These are phyloP conservation scores for Epizoanthus fatuus DNA, from an alignment of 92 coral and sea anemone species.

Conservation along the genomic window DNA sequence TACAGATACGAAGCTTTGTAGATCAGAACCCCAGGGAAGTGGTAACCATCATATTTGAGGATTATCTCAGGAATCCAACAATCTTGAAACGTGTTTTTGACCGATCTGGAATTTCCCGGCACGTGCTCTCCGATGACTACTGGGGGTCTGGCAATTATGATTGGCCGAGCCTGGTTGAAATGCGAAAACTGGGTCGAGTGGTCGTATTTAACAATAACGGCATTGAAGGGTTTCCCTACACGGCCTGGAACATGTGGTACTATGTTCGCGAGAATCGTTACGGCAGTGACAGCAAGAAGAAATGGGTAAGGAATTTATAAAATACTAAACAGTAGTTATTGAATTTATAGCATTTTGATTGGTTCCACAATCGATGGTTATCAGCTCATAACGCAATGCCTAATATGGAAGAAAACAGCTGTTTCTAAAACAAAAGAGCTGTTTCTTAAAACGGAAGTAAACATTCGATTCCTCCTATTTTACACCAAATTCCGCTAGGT, in stretches of 20 bases:
- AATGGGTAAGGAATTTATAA: constrained; percentile 42
- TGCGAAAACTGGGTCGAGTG: constrained; percentile 89
- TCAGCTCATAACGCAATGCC: too few relatives aligned
- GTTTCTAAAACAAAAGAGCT: too few relatives aligned
- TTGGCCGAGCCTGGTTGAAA: constrained; percentile 94
- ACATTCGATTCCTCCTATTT: too few relatives aligned
- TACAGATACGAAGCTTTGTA: constrained; percentile 81
- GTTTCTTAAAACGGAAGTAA: too few relatives aligned
- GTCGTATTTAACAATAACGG: constrained; percentile 94
- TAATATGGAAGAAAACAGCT: too few relatives aligned
- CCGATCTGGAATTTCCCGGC: constrained; percentile 78
- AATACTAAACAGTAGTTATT: too few relatives aligned
- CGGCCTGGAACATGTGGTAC: constrained; percentile 90
- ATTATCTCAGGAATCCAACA: constrained; percentile 84
- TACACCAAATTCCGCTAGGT: too few relatives aligned
- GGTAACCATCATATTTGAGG: constrained; percentile 92
- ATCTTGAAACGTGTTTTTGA: constrained; percentile 90
- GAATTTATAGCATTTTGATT: too few relatives aligned
- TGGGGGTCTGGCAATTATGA: constrained; percentile 81
- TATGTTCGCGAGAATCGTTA: constrained; percentile 93
- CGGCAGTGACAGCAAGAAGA: constrained; percentile 64
- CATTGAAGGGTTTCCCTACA: constrained; percentile 88
- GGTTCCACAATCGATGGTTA: too few relatives aligned
- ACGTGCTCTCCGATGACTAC: constrained; percentile 75
- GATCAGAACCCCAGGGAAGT: constrained; percentile 84